Conservation (phyloP, 2,888 invertebrate genomes). For the Cantharis nigra region DNA sequence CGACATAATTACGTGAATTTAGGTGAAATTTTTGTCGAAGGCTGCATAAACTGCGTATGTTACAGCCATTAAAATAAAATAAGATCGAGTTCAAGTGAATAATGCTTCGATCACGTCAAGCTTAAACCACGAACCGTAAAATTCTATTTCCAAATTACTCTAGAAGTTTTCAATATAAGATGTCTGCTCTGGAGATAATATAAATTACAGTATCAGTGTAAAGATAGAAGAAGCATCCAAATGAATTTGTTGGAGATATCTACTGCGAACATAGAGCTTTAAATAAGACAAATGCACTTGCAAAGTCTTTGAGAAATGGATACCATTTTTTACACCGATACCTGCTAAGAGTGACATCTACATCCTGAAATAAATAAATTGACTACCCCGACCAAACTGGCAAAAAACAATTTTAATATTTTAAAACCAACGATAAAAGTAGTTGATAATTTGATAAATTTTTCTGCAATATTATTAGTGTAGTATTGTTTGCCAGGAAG, state of each 20-base stretch:
- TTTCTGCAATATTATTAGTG: background rate
- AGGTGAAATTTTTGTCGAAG: background rate
- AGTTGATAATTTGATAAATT: background rate
- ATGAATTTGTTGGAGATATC: slow-evolving; percentile 23
- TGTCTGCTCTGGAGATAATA: background rate
- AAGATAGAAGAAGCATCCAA: slow-evolving; percentile 5
- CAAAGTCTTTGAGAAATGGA: slow-evolving; percentile 24
- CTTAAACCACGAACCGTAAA: background rate
- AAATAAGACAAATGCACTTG: slow-evolving; percentile 23
- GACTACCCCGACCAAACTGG: background rate
- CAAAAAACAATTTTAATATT: background rate
- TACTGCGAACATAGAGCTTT: slow-evolving; percentile 17
- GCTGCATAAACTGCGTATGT: background rate
- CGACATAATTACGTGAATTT: background rate
- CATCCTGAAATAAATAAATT: slow-evolving; percentile 19
- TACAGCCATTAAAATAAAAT: background rate
- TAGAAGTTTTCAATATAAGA: background rate
- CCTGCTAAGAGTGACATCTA: slow-evolving; percentile 10
- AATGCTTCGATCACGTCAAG: background rate
- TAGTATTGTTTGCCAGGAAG: background rate
- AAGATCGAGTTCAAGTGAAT: background rate
- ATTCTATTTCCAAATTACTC: background rate
- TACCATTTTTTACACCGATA: slow-evolving; percentile 21
- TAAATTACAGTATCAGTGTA: slow-evolving; percentile 4
- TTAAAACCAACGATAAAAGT: background rate